Percentiles rank a stretch among this genome's conserved stretches.
phyloP scores from a whole-genome alignment of 2,113 vertebrate species.

The Sterrhoptilus dennistouni region DNA sequence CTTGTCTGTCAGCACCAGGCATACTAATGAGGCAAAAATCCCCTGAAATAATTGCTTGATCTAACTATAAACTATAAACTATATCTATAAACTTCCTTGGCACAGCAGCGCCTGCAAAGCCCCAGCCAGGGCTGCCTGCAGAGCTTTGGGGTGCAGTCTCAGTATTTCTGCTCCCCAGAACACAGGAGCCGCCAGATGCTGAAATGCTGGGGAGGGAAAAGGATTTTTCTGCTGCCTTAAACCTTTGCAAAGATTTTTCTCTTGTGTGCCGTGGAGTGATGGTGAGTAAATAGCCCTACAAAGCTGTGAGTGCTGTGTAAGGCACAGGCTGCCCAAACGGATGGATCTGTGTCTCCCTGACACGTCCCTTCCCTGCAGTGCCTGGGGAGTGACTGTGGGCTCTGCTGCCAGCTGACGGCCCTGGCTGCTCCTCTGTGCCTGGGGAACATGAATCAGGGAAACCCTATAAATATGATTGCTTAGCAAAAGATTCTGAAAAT shows the following conservation, averaged over 20 bases:
- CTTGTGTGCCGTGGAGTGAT: fast-evolving
- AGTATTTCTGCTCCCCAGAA: neutral
- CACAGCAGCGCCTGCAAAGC: fast-evolving
- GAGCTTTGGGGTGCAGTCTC: fast-evolving
- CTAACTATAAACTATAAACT: too few relatives aligned
- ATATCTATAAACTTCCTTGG: too few relatives aligned
- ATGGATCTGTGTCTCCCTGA: neutral
- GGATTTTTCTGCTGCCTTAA: neutral
- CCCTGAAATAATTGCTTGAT: neutral
- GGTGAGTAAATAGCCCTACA: neutral
- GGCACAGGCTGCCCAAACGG: neutral
- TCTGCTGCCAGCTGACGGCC: fast-evolving
- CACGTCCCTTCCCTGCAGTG: neutral
- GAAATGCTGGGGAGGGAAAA: too few relatives aligned
- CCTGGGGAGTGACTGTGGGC: fast-evolving
- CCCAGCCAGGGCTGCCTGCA: neutral
- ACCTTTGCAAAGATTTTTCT: neutral
- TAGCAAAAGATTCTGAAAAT: too few relatives aligned
- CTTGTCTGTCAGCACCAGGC: neutral
- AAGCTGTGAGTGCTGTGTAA: neutral
- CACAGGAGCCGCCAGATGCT: fast-evolving
- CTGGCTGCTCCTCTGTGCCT: neutral
- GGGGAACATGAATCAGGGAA: too few relatives aligned
- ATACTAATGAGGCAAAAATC: neutral
- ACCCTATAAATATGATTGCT: too few relatives aligned